Conservation (phyloP, 2,797 vertebrate genomes). For the Cephalopachus bancanus region DNA sequence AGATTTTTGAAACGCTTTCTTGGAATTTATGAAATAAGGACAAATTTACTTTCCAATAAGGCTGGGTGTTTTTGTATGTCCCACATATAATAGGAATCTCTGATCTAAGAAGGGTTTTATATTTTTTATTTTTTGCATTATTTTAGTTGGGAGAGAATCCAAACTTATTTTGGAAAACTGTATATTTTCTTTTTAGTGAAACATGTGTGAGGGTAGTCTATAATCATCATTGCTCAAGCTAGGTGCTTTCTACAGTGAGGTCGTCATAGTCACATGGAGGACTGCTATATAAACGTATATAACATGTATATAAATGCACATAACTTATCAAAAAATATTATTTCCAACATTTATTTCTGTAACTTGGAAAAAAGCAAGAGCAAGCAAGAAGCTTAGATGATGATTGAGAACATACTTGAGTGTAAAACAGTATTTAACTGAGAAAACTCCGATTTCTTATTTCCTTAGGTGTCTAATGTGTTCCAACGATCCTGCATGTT, state of each 20-base stretch:
- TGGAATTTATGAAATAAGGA: no score
- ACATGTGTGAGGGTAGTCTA: background rate
- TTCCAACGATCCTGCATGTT: background rate
- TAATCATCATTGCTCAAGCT: background rate
- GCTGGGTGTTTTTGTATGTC: no score
- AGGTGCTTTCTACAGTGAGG: background rate
- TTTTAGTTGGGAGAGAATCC: no score
- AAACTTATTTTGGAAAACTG: no score
- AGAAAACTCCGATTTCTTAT: background rate
- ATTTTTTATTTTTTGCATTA: no score
- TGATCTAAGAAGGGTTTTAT: no score
- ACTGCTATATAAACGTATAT: background rate
- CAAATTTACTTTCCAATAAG: no score
- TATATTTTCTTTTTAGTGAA: no score
- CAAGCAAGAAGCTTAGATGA: background rate
- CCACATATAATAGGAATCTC: no score
- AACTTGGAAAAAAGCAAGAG: conserved; percentile 1
- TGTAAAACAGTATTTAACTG: background rate
- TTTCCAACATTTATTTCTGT: background rate
- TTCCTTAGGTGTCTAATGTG: background rate
- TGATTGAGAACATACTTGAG: background rate
- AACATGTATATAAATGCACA: background rate
- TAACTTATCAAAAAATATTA: background rate
- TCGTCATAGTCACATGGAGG: background rate
- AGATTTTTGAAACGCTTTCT: no score